Percentiles rank a stretch among this genome's conserved stretches.
Conservation (phyloP, 2,888 invertebrate genomes). For the Scaptomyza parva region DNA sequence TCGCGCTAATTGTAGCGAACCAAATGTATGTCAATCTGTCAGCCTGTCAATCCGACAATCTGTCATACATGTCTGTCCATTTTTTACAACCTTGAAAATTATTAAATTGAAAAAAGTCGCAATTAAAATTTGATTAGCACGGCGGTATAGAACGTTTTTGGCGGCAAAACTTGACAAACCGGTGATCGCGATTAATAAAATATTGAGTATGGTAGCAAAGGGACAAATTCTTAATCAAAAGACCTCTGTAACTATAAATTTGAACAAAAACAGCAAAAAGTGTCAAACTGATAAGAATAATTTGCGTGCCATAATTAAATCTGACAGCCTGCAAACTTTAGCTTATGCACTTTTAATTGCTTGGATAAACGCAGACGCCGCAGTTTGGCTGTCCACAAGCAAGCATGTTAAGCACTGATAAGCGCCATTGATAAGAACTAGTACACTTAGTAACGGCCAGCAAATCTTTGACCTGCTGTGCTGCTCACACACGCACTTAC, state of each 20-base stretch:
- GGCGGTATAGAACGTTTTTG: conserved; percentile 39
- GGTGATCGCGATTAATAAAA: background rate
- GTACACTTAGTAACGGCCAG: conserved; percentile 11
- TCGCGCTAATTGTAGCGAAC: conserved; percentile 11
- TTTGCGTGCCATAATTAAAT: conserved; percentile 11
- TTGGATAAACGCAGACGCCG: conserved; percentile 35
- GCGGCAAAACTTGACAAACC: conserved; percentile 42
- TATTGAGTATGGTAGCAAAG: conserved; percentile 1
- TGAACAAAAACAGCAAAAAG: conserved; percentile 1
- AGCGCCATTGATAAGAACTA: conserved; percentile 54
- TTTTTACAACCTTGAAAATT: conserved; percentile 55
- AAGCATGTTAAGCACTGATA: conserved; percentile 39
- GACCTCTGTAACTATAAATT: no score
- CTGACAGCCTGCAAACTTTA: conserved; percentile 22
- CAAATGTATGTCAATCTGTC: conserved; percentile 8
- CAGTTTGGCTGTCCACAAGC: background rate
- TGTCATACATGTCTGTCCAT: conserved; percentile 35
- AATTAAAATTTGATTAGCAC: conserved; percentile 66
- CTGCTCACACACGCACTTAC: conserved; percentile 83
- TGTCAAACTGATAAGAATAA: conserved; percentile 10
- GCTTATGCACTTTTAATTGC: conserved; percentile 4
- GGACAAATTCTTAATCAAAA: background rate
- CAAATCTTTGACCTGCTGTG: conserved; percentile 32
- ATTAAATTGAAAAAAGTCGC: conserved; percentile 55
- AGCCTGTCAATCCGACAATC: conserved; percentile 23